phyloP scores from a whole-genome alignment of 2,113 vertebrate genomes.

The Garra rufa region DNA sequence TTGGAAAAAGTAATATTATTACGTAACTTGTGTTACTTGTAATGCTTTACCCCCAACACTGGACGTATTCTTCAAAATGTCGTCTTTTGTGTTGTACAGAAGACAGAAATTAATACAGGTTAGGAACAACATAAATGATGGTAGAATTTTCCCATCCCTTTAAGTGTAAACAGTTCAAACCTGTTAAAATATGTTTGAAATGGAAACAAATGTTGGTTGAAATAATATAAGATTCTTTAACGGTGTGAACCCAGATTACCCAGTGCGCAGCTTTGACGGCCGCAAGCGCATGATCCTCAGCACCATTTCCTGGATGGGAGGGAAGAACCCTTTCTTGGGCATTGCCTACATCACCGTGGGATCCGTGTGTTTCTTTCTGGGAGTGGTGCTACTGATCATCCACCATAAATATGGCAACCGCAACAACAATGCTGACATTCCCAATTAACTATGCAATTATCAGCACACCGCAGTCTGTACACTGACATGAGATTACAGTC shows the following conservation, averaged over 20 bases:
- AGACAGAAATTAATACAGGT: neutral
- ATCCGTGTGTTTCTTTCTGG: conserved; percentile 95
- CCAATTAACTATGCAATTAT: conserved; percentile 75
- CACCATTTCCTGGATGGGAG: conserved; percentile 99
- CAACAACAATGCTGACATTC: conserved; percentile 91
- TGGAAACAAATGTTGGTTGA: neutral
- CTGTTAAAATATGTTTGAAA: neutral
- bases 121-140: neutral
- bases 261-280: conserved; percentile 92
- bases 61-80: too few species aligned
- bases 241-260: conserved; percentile 86
- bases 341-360: conserved; percentile 97
- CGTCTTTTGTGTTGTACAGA: neutral
- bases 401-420: conserved; percentile 97
- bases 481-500: neutral
- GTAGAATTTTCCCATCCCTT: neutral
- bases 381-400: conserved; percentile 92
- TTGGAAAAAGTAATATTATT: too few species aligned
- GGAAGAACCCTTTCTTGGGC: conserved; percentile 98
- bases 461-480: neutral
- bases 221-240: conserved; percentile 73
- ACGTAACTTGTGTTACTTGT: too few species aligned
- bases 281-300: conserved; percentile 97
- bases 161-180: neutral
- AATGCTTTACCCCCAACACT: too few species aligned